Conservation (phyloP, 2,888 invertebrate genomes). For the Punctoribates punctum region DNA sequence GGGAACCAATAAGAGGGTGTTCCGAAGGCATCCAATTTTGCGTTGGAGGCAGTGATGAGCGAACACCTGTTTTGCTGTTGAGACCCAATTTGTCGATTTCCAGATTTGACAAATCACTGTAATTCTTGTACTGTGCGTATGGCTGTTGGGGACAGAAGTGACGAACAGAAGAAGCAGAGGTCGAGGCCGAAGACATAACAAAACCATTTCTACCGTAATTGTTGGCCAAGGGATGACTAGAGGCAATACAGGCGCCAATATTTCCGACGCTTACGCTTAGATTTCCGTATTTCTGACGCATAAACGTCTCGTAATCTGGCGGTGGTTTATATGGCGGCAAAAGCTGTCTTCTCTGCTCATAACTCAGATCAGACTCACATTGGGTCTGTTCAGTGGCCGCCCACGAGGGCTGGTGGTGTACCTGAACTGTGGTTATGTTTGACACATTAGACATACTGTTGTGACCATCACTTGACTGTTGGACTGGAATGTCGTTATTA, state of each 20-base stretch:
- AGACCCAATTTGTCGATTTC: slow-evolving; percentile 41
- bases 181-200: neutral
- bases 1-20: neutral
- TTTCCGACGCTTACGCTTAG: slow-evolving; percentile 42
- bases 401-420: slow-evolving; percentile 30
- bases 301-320: slow-evolving; percentile 90
- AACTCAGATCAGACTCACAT: slow-evolving; percentile 31
- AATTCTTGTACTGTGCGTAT: slow-evolving; percentile 50
- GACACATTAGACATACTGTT: neutral
- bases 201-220: slow-evolving; percentile 2
- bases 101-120: slow-evolving; percentile 50
- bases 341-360: slow-evolving; percentile 43
- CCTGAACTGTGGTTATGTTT: slow-evolving; percentile 33
- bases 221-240: slow-evolving; percentile 32
- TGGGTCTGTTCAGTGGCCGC: neutral
- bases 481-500: neutral
- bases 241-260: slow-evolving; percentile 24
- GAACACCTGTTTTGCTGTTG: slow-evolving; percentile 4
- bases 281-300: slow-evolving; percentile 67
- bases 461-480: neutral
- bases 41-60: slow-evolving; percentile 35
- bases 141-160: slow-evolving; percentile 40
- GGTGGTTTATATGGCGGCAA: slow-evolving; percentile 65
- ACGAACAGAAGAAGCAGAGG: slow-evolving; percentile 26
- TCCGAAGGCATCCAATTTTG: neutral